A percentile compares a stretch with the other conserved stretches of the same genome.
Conservation (phyloP, 2,113 vertebrate species). For the Procavia capensis region DNA sequence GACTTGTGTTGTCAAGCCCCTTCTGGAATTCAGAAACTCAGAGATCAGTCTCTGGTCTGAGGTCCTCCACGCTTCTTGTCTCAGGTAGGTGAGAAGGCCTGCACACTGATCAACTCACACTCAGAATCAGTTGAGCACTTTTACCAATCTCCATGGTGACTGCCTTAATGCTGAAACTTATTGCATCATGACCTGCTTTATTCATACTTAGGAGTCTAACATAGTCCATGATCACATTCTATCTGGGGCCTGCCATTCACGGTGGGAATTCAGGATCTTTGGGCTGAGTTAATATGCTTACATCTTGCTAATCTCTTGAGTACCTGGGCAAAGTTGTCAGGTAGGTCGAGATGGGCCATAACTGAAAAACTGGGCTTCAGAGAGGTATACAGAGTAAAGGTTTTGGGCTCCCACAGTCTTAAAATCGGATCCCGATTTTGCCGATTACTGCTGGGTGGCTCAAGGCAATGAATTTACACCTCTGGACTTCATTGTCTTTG, state of each 20-base stretch:
- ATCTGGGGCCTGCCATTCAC: background rate
- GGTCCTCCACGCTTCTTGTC: background rate
- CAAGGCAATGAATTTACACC: background rate
- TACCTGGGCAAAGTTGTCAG: background rate
- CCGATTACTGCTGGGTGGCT: background rate
- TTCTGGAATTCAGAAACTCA: background rate
- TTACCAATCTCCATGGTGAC: background rate
- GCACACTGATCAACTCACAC: background rate
- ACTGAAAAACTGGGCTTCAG: background rate
- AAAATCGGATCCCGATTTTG: background rate
- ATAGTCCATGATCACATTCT: background rate
- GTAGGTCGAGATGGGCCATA: background rate
- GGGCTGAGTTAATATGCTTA: background rate
- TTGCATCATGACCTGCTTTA: background rate
- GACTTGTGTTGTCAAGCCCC: background rate
- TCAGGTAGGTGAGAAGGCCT: background rate
- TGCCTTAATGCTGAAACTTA: background rate
- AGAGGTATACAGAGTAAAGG: background rate
- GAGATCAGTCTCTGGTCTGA: no score
- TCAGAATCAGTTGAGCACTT: conserved; percentile 13
- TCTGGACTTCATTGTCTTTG: background rate
- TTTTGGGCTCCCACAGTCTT: background rate
- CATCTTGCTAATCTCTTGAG: background rate
- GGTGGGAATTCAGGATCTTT: background rate
- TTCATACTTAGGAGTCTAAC: background rate